Base-by-base conservation (phyloP, 2,888 invertebrate genomes). In the Cataglyphis rosenhaueri region DNA sequence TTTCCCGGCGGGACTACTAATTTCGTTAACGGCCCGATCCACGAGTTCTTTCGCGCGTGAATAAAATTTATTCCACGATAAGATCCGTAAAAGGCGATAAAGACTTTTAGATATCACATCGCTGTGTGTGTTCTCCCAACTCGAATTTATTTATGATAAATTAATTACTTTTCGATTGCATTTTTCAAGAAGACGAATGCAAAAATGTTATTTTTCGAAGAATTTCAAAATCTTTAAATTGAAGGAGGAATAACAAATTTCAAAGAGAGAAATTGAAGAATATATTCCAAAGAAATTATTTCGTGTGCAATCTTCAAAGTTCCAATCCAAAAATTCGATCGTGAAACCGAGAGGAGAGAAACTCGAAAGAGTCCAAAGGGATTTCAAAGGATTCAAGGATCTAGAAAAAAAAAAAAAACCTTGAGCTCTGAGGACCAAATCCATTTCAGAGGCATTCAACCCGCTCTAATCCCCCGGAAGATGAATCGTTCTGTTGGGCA, bases 401-500 rank as follows among this genome's bases (percentile, higher is more conserved):
- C 35, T 78, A 3, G 59, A 44, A 78, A 44, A 78, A 35, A 52
- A 66, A 70, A 68, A 44, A 68, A 44, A 59, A 35, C 29, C 55
- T 3, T 8, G 35, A 71, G 25, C 59, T 59, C 78, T 25, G 32
- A 70, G 18, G 44, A 70, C 71, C 78, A 70, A 79, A 79, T 79
- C 78, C 78, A 79, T 79, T 71, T 61, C 59, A 44, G 44, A 71
- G 48, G 78, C 78, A 44, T 79, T 79, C 70, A 61, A 66, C 83
- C 86, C 87, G 88, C 90, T 91, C 91, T 92, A 93, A 93, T 92
- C 91, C 90, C 71, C 84, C 61, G 86, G 88, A 92, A 92, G 92
- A 93, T 92, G 91, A 92, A 93, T 93, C 91, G 91, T 89, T 90
- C 86, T 89, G 89, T 91, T 89, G 87, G 89, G 83, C 88, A 86